These are phyloP conservation scores for Diplolepis rosae DNA, from an alignment of 2,888 invertebrate species.

Conservation along the genomic window DNA sequence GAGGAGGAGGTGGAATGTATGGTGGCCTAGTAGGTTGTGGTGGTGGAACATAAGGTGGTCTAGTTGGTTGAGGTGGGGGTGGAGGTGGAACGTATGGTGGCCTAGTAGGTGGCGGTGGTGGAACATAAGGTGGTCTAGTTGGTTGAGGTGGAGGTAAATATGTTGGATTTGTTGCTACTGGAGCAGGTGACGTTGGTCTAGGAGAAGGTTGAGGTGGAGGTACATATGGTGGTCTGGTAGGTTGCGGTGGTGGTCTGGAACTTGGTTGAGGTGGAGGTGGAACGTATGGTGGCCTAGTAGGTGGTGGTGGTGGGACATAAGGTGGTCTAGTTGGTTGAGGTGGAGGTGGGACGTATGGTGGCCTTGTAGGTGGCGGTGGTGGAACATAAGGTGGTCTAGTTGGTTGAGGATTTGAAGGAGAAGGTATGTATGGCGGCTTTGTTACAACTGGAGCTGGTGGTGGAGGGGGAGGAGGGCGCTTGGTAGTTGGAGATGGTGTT, in stretches of 20 bases:
- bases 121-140: conserved; percentile 37
- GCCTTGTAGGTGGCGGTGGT: too few species aligned
- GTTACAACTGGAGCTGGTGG: conserved; percentile 56
- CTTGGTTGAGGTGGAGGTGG: conserved; percentile 47
- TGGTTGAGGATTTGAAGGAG: conserved; percentile 44
- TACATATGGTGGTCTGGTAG: conserved; percentile 35
- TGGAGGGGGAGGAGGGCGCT: conserved; percentile 33
- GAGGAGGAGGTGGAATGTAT: conserved; percentile 40
- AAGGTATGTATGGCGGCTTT: conserved; percentile 52
- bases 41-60: too few species aligned
- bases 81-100: background rate
- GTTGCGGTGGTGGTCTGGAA: conserved; percentile 43
- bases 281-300: conserved; percentile 40
- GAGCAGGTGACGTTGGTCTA: conserved; percentile 55
- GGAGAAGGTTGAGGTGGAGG: conserved; percentile 35
- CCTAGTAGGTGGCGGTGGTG: conserved; percentile 28
- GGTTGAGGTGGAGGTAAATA: conserved; percentile 51
- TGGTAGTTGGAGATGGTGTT: conserved; percentile 33
- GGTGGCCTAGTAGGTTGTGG: conserved; percentile 39
- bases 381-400: conserved; percentile 38
- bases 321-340: conserved; percentile 14
- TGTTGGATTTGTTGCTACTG: conserved; percentile 50
- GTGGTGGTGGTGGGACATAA: too few species aligned
- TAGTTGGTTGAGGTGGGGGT: conserved; percentile 18
- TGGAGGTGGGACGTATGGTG: too few species aligned